A percentile compares a stretch with the other conserved stretches of the same genome.
These are phyloP conservation scores for Enteromius trimaculatus DNA, from an alignment of 2,797 vertebrate genomes.

Conservation along the genomic window DNA sequence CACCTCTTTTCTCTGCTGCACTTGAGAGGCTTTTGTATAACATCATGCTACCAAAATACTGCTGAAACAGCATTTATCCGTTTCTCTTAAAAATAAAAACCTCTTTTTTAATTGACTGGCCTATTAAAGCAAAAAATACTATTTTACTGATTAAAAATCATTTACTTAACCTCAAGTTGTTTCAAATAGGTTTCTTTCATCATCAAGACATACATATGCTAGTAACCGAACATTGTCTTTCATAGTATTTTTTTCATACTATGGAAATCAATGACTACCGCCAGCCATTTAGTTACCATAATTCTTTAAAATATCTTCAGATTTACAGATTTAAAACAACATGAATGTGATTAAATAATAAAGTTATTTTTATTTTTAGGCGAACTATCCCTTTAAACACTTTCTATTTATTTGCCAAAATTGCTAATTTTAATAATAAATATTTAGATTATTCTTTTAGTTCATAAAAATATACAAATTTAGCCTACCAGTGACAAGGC, in stretches of 20 bases:
- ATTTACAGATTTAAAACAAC: neutral
- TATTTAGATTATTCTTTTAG: neutral
- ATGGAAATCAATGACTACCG: neutral
- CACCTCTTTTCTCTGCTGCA: neutral
- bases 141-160: neutral
- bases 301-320: neutral
- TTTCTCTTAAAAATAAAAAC: neutral
- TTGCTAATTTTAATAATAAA: neutral
- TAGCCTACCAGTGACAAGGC: neutral
- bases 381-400: neutral
- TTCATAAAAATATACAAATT: neutral
- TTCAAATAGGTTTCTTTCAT: neutral
- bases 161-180: neutral
- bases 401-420: neutral
- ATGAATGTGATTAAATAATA: neutral
- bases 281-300: neutral
- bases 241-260: neutral
- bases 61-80: conserved; percentile 11
- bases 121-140: neutral
- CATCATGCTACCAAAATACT: neutral
- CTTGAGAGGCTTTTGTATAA: neutral
- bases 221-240: neutral
- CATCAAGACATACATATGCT: neutral
- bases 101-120: neutral
- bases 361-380: neutral